Percentiles rank a stretch among this genome's conserved stretches.
Evolutionary conservation across 2,888 invertebrate species (phyloP).

Genomic region (Bunonema sp.): DNA sequence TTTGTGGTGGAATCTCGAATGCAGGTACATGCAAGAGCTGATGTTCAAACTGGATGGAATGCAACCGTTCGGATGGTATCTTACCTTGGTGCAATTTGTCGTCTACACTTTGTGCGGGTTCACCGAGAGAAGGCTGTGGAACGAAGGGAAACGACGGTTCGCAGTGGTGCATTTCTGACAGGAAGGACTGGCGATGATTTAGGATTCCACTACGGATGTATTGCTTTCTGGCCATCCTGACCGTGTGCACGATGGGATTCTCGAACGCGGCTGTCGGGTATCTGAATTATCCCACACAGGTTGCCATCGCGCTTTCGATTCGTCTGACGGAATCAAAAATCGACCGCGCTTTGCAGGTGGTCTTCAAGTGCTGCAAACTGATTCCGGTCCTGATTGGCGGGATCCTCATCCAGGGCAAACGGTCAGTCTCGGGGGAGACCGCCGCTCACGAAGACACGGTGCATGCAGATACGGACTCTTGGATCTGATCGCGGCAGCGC

Average conservation of each 20-base stretch:
- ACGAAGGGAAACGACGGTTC: slow-evolving; percentile 51
- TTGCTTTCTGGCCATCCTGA: slow-evolving; percentile 62
- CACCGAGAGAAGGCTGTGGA: slow-evolving; percentile 54
- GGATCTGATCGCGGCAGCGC: slow-evolving; percentile 23
- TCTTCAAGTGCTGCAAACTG: slow-evolving; percentile 90
- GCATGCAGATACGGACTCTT: slow-evolving; percentile 15
- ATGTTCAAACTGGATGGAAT: slow-evolving; percentile 79
- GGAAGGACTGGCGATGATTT: neutral
- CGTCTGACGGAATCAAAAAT: neutral
- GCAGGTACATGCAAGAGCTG: slow-evolving; percentile 53
- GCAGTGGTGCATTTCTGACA: neutral
- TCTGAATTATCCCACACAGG: slow-evolving; percentile 77
- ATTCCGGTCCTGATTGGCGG: slow-evolving; percentile 87
- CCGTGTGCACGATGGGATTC: slow-evolving; percentile 84
- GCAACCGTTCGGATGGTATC: slow-evolving; percentile 73
- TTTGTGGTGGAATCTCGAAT: neutral
- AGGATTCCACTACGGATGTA: neutral
- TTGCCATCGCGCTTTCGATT: neutral
- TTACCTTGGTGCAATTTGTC: slow-evolving; percentile 76
- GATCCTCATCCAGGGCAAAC: slow-evolving; percentile 63
- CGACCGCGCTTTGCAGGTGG: slow-evolving; percentile 53
- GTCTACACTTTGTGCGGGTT: slow-evolving; percentile 69
- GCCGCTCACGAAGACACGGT: too few relatives aligned
- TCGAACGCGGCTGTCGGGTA: slow-evolving; percentile 84
- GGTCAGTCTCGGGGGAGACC: neutral